Conservation (phyloP, 2,797 vertebrate genomes). For the Paguma larvata region DNA sequence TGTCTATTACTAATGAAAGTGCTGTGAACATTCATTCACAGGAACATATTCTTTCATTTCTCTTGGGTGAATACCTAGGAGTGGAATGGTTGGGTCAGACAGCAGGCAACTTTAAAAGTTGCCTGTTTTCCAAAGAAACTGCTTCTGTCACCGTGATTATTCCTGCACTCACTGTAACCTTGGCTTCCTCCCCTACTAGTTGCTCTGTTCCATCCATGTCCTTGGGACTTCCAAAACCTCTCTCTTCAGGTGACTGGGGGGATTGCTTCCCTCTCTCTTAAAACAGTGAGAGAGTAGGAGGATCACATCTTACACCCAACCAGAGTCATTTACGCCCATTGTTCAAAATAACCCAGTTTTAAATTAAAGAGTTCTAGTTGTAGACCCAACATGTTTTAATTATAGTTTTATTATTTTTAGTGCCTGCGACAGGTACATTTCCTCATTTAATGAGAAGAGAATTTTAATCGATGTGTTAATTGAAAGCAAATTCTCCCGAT, state of each 20-base stretch:
- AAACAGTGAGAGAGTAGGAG: neutral
- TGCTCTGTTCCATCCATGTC: neutral
- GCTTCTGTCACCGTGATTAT: neutral
- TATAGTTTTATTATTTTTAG: slow-evolving; percentile 49
- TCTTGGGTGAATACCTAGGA: neutral
- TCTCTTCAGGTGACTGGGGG: neutral
- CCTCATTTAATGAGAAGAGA: slow-evolving; percentile 64
- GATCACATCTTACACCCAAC: neutral
- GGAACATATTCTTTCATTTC: neutral
- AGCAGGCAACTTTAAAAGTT: neutral
- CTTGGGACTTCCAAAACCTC: neutral
- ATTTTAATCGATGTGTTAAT: slow-evolving; percentile 72
- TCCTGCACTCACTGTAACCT: neutral
- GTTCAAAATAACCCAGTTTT: neutral
- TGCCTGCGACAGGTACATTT: slow-evolving; percentile 37
- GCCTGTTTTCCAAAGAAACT: neutral
- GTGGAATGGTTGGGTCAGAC: neutral
- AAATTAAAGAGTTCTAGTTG: slow-evolving; percentile 7
- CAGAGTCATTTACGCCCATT: neutral
- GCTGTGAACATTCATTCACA: neutral
- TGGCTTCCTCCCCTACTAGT: neutral
- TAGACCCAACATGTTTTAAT: neutral
- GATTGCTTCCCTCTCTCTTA: neutral
- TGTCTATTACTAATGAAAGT: neutral
- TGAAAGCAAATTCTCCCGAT: slow-evolving; percentile 66